These are phyloP conservation scores for Salvelinus fontinalis DNA, from an alignment of 2,113 vertebrate genomes.

Conservation along the genomic window DNA sequence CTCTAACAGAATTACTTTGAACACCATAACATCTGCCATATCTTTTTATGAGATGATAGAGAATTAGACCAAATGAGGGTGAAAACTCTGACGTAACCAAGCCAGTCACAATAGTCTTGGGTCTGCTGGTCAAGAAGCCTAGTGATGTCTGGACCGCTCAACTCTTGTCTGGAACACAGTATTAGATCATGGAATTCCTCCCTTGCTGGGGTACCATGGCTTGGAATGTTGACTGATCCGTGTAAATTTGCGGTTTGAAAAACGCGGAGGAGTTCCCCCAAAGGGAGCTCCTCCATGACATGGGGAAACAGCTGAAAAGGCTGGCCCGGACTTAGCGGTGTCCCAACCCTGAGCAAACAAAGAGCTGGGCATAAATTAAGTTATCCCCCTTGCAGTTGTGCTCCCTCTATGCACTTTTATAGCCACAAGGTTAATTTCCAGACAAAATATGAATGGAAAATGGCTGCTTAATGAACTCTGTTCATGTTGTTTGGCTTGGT, in stretches of 20 bases:
- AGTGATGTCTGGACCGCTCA: constrained; percentile 7
- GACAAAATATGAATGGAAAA: not conserved
- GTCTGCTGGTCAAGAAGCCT: not conserved
- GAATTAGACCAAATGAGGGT: not conserved
- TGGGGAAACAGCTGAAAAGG: constrained; percentile 51
- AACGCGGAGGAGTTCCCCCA: constrained; percentile 45
- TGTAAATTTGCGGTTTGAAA: constrained; percentile 49
- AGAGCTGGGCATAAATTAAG: constrained; percentile 30
- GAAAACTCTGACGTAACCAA: constrained; percentile 6
- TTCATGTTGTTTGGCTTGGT: not conserved
- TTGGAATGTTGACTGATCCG: constrained; percentile 49
- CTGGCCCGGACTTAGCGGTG: constrained; percentile 7
- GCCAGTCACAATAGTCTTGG: constrained; percentile 14
- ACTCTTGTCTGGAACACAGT: constrained; percentile 15
- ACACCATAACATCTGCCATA: not conserved
- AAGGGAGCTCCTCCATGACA: constrained; percentile 45
- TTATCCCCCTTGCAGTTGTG: constrained; percentile 9
- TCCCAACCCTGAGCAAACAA: constrained; percentile 19
- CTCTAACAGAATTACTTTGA: not conserved
- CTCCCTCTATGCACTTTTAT: constrained; percentile 9
- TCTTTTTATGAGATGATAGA: not conserved
- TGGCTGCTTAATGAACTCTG: constrained; percentile 1
- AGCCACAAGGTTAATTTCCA: not conserved
- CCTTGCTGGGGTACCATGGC: constrained; percentile 16
- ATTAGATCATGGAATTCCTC: constrained; percentile 56